Evolutionary conservation across 2,888 invertebrate species (phyloP), one percentile per base, ranked within the genome.

Genomic region (Hyles lineata): DNA sequence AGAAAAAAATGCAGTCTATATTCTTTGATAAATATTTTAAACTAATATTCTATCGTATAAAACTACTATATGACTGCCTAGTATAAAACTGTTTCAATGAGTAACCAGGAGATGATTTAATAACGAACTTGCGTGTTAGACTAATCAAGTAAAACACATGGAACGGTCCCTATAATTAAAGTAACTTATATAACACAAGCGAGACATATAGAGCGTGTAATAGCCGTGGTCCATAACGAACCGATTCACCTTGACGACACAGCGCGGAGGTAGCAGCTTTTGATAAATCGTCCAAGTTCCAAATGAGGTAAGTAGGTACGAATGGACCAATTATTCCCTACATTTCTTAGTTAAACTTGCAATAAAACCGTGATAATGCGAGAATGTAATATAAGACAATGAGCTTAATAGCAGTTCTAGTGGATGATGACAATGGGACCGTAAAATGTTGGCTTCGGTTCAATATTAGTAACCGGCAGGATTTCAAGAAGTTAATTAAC

Each of bases 191-290:
- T 67, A 67, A 50, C 32, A 59, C 32, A 17, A 71, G 43, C 50
- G n/a, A 43, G 17, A 58, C 59, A 70, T 67, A 67, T 43, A 23
- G 71, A 60, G 71, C 71, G 43, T 58, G 71, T 71, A 71, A 60
- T 43, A 50, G 60, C 35, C 74, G 75, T 50, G 23, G 72, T 75
- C 76, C 78, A 76, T 78, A 75, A 75, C 78, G 77, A 81, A 82
- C 83, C 72, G 75, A 85, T 80, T 84, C 79, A 84, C 87, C 87
- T 86, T 86, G 86, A 83, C 74, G 76, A 74, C 75, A 62, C 71
- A 69, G 75, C 75, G 75, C 73, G 74, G 75, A 76, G 67, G 76
- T 74, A 71, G 74, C 23, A 21, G 70, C 70, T 71, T 71, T 76
- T 75, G 74, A 74, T 70, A 71, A 67, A 72, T 29, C 29, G 29